A percentile compares a stretch with the other conserved stretches of the same genome.
These are phyloP conservation scores for Stratiolaelaps scimitus DNA, from an alignment of 1,140 invertebrate genomes.

Conservation along the genomic window DNA sequence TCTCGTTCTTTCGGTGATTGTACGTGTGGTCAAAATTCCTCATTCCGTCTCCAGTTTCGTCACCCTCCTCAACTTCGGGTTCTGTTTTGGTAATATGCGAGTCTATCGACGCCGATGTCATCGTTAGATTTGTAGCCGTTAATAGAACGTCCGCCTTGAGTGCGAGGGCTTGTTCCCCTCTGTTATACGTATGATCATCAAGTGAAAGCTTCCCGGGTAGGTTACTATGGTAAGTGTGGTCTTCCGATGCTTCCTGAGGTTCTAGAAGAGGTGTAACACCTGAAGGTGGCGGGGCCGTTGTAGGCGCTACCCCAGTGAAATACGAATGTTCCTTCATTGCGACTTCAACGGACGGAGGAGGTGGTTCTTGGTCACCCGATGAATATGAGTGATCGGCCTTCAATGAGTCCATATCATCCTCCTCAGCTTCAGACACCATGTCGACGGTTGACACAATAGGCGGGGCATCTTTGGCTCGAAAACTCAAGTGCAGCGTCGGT, in stretches of 20 bases:
- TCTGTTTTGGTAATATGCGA: neutral
- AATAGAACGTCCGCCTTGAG: no score
- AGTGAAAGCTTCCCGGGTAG: constrained; percentile 5
- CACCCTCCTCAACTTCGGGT: neutral
- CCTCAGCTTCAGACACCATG: neutral
- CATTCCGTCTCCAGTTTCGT: neutral
- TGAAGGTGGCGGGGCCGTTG: neutral
- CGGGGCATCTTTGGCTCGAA: constrained; percentile 13
- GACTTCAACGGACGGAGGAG: constrained; percentile 10
- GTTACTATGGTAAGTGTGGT: constrained; percentile 23
- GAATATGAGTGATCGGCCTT: constrained; percentile 23
- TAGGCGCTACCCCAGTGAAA: constrained; percentile 17
- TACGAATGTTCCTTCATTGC: constrained; percentile 26
- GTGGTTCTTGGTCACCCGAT: constrained; percentile 17
- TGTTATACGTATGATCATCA: constrained; percentile 18
- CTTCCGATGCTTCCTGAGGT: constrained; percentile 11
- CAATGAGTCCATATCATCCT: neutral
- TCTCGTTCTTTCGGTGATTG: constrained; percentile 6
- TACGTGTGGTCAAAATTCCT: constrained; percentile 23
- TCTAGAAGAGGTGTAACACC: neutral
- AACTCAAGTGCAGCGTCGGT: constrained; percentile 19
- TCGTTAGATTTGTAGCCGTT: no score
- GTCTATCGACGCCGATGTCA: no score
- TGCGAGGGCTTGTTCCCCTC: neutral
- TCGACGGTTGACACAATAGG: neutral